A percentile compares a stretch with the other conserved stretches of the same genome.
Evolutionary conservation across 2,888 invertebrate genomes (phyloP).

Genomic region (Lochmaea crataegi): DNA sequence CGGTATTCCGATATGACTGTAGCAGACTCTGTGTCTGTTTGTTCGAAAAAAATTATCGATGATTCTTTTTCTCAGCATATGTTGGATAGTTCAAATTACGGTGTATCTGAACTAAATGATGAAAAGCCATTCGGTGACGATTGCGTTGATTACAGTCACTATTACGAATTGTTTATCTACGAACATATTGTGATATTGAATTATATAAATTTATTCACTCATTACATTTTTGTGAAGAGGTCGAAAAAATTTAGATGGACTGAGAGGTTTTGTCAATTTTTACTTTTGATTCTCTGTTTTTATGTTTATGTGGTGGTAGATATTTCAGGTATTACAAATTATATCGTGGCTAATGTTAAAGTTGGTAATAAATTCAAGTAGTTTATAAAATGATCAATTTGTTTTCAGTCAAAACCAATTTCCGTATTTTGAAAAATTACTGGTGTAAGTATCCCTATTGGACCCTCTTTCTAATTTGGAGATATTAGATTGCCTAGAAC

Average conservation of each 20-base stretch:
- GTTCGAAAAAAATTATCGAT: constrained; percentile 6
- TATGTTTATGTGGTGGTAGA: constrained; percentile 32
- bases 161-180: constrained; percentile 35
- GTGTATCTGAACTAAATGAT: not conserved
- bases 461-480: too few species aligned
- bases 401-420: not conserved
- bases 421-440: too few species aligned
- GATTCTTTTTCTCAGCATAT: constrained; percentile 20
- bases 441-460: too few species aligned
- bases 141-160: constrained; percentile 2
- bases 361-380: constrained; percentile 27
- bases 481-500: too few species aligned
- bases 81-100: not conserved
- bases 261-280: constrained; percentile 38
- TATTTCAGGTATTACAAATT: constrained; percentile 25
- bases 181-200: constrained; percentile 42
- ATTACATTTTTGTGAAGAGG: constrained; percentile 16
- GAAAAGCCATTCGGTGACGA: not conserved
- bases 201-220: constrained; percentile 34
- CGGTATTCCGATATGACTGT: constrained; percentile 35
- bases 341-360: constrained; percentile 25
- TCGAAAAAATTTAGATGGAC: constrained; percentile 23
- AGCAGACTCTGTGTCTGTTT: constrained; percentile 15
- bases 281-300: constrained; percentile 42
- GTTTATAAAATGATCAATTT: not conserved